Base-by-base conservation (phyloP, 2,888 invertebrate genomes). In the Holacanthella duospinosa region DNA sequence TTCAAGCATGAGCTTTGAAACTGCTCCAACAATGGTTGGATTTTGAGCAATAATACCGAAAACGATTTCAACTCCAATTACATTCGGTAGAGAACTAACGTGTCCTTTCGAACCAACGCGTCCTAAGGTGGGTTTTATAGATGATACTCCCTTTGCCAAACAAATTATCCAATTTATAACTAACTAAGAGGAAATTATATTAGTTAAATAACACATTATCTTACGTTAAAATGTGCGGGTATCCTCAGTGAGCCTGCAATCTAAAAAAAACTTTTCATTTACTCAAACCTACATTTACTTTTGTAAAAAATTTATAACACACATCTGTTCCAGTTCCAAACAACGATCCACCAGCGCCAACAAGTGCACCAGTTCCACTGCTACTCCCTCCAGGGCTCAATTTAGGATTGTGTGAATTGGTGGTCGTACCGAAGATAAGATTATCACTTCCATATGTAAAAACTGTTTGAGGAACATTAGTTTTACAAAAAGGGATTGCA, bases 401-500 rank as follows among this genome's bases (percentile, higher is more conserved):
- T 48, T 71, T 68, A 1, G 66, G 60, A 62, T 72, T 72, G 1
- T 59, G 62, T 6, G 58, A 44, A 59, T 69, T 72, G 12, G 65
- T 64, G 3, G 72, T 72, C 27, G 61, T 58, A n/a, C 72, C 72
- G 57, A 68, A 72, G 1, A 72, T 67, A 0, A 71, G 72, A 57
- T 72, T 72, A 21, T 71, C 72, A 59, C 67, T 66, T 24, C 71
- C 72, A 56, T 67, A 68, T 25, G 66, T 69, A 24, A 9, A 62
- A 57, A 25, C 25, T 0, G 71, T 72, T 66, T 77, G 77, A 6
- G 79, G 78, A 25, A 78, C 75, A 64, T 79, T 79, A 4, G 79
- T 80, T 44, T 71, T 73, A 54, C 67, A 66, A 57, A 72, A 72
- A 3, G 71, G 73, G 2, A 73, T 55, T 16, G 64, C 72, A 27